Base-by-base conservation (phyloP, 1,140 invertebrate genomes). In the Pseudobourletiella spinata region DNA sequence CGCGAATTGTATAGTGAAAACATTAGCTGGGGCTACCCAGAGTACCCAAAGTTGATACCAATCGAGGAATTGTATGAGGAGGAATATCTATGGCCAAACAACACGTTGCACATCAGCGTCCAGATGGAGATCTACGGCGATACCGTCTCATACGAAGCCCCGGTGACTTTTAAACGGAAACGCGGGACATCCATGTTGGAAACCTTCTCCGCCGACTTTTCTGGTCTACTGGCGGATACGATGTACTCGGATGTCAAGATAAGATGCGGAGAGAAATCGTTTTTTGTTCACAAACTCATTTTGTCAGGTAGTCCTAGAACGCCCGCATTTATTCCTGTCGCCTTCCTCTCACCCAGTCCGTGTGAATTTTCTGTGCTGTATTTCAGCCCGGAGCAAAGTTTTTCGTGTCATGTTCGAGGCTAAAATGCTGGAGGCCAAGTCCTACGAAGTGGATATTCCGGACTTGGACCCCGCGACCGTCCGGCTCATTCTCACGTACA, bases 381-480 rank as follows among this genome's bases (percentile, higher is more conserved):
- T 48, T 48, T 4, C 15, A 8, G 22, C 50, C 22, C 29, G 58
- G n/a, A 60, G 58, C 28, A 52, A n/a, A n/a, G n/a, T n/a, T n/a
- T n/a, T n/a, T n/a, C n/a, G n/a, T n/a, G n/a, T n/a, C n/a, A n/a
- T n/a, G 58, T 52, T 60, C 54, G 14, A 42, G 1, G 24, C 32
- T 60, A 22, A 26, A 16, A 60, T 60, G 58, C 29, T 26, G 18
- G 58, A 60, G 30, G 25, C 46, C 16, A 52, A 30, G 24, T 35
- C 35, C 8, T 42, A 28, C 30, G 32, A 30, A 32, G 44, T 60
- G 18, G 28, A 26, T 4, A 46, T 60, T 22, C 48, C 39, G 8
- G 58, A 60, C n/a, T 52, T 52, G 15, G 58, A 60, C 20, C 58
- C 58, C 8, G 46, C 35, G 20, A n/a, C n/a, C n/a, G n/a, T n/a